These are phyloP conservation scores for Neolamprologus caudopunctatus DNA, from an alignment of 2,113 vertebrate genomes.

Conservation along the genomic window DNA sequence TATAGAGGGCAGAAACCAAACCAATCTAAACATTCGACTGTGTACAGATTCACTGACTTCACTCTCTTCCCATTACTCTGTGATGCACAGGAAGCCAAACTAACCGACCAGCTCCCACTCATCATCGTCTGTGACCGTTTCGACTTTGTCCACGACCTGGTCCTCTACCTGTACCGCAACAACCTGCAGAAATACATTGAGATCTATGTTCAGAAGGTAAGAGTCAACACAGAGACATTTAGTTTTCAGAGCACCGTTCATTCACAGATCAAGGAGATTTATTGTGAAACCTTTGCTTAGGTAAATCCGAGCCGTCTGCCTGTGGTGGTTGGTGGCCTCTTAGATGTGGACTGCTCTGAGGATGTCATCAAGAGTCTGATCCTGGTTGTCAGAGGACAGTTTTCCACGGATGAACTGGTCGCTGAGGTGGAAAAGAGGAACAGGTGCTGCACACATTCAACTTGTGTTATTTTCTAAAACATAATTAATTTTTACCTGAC, in stretches of 20 bases:
- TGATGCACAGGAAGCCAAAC: constrained; percentile 88
- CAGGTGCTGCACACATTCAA: constrained; percentile 67
- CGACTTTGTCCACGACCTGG: constrained; percentile 96
- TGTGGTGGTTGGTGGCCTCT: constrained; percentile 89
- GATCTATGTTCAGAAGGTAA: constrained; percentile 98
- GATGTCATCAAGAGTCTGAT: constrained; percentile 98
- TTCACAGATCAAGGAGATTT: background rate
- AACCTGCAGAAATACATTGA: constrained; percentile 98
- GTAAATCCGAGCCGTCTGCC: constrained; percentile 96
- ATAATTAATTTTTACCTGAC: background rate
- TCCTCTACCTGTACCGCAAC: constrained; percentile 97
- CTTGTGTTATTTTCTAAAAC: background rate
- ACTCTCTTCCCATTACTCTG: background rate
- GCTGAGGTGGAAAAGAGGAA: constrained; percentile 98
- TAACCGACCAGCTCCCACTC: constrained; percentile 94
- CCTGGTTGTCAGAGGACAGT: constrained; percentile 93
- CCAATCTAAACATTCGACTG: background rate
- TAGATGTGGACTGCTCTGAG: constrained; percentile 97
- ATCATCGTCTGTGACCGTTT: constrained; percentile 98
- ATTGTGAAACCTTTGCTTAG: constrained; percentile 49
- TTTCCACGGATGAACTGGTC: constrained; percentile 96
- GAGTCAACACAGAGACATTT: background rate
- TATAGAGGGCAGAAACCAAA: background rate
- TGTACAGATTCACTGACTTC: background rate
- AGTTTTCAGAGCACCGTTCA: fast-evolving